Base-by-base conservation (phyloP, 2,797 vertebrate species). In the Pipistrellus pygmaeus region DNA sequence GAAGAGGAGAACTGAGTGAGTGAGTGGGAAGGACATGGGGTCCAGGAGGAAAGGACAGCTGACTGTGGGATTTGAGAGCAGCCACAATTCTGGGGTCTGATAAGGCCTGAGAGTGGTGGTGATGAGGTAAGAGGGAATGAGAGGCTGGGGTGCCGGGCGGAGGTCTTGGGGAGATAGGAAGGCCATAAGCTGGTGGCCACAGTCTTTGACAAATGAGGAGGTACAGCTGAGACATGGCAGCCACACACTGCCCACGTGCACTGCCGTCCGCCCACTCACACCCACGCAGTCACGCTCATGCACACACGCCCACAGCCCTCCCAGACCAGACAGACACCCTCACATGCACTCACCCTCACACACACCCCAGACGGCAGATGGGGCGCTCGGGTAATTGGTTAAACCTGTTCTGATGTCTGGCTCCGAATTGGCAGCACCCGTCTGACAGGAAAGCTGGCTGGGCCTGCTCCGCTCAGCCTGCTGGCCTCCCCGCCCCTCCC, bases 401-500 rank as follows among this genome's bases (percentile, higher is more conserved):
- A 97, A 97, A 97, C 97, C 97, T 97, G 97, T 97, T 97, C 97
- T 93, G 68, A 96, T 97, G 97, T 97, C 97, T 97, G 97, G 97
- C 97, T 97, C 96, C 51, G 62, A 92, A 93, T 90, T 96, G 96
- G 97, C 97, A 97, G 96, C 68, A 27, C 95, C 85, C 32, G 96
- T 94, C 96, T 97, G 97, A 96, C 97, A 92, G 95, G 96, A 96
- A 97, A 96, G 96, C 97, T 97, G 97, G 96, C 96, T 97, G 96
- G 97, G 97, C 94, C 94, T 69, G 84, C 75, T 96, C 88, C 5
- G 9, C 87, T 75, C 94, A 94, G 96, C 93, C 96, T 94, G 95
- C 96, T 91, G 94, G 95, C 88, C 95, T 82, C 78, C 88, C 86
- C 27, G 44, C 87, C 69, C 93, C 93, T 87, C 90, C 85, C 76